Conservation (phyloP, 1,140 invertebrate genomes). For the Drosophila miranda region DNA sequence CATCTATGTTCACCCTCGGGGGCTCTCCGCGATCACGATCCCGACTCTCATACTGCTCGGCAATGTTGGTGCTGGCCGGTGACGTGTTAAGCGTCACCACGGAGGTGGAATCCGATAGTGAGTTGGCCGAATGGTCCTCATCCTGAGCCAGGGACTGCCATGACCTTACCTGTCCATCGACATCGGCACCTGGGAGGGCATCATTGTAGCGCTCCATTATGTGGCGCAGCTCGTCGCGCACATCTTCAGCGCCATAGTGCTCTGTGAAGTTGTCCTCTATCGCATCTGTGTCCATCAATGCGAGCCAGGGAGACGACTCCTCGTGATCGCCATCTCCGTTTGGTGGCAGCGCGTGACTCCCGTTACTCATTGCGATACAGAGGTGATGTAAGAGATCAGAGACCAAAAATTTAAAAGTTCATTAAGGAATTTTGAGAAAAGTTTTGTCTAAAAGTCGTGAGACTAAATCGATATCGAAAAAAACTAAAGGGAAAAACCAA, state of each 20-base stretch:
- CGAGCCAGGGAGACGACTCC: neutral
- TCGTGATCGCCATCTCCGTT: too few species aligned
- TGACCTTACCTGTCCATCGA: too few species aligned
- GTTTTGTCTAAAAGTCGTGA: too few species aligned
- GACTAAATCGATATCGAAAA: too few species aligned
- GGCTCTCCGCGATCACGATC: neutral
- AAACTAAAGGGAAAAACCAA: too few species aligned
- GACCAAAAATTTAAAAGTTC: too few species aligned
- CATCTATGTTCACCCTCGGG: too few species aligned
- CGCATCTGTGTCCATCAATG: neutral
- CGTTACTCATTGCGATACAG: too few species aligned
- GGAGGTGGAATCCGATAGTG: neutral
- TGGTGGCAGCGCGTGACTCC: too few species aligned
- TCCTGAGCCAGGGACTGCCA: too few species aligned
- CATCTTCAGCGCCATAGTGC: conserved; percentile 6
- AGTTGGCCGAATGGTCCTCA: neutral
- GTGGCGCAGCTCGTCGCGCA: conserved; percentile 4
- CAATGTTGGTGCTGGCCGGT: conserved; percentile 1
- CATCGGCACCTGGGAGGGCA: neutral
- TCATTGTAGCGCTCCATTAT: conserved; percentile 5
- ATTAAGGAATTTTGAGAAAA: too few species aligned
- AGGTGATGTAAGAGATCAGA: too few species aligned
- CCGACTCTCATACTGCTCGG: neutral
- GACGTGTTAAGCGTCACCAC: neutral
- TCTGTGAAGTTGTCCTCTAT: conserved; percentile 5